These are phyloP conservation scores for Cactoblastis cactorum DNA, from an alignment of 2,888 invertebrate genomes.

Conservation along the genomic window DNA sequence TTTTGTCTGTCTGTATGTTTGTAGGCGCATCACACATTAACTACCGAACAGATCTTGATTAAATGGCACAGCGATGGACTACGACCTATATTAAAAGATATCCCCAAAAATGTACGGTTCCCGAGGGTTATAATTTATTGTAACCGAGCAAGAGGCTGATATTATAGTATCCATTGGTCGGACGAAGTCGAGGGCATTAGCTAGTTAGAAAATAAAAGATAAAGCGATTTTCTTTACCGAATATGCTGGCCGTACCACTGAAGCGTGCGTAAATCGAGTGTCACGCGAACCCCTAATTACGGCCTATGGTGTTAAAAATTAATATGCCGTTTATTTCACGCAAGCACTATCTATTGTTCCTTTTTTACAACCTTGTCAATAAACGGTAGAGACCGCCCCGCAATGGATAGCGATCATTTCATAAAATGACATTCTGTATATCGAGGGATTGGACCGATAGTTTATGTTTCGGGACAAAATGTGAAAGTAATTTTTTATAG, in stretches of 20 bases:
- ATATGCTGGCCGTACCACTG: constrained; percentile 21
- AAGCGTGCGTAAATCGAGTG: constrained; percentile 51
- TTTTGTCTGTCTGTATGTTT: no score
- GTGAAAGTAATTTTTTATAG: not conserved
- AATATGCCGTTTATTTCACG: constrained; percentile 44
- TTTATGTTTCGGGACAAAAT: not conserved
- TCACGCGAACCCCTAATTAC: constrained; percentile 66
- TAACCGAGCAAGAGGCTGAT: no score
- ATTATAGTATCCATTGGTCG: no score
- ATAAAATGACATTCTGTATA: constrained; percentile 26
- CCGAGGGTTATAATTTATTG: no score
- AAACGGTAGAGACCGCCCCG: constrained; percentile 29
- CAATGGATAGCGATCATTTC: constrained; percentile 32
- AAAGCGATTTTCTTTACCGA: not conserved
- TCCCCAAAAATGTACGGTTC: no score
- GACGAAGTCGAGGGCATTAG: no score
- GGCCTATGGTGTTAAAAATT: constrained; percentile 60
- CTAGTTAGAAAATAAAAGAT: no score
- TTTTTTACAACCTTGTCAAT: constrained; percentile 16
- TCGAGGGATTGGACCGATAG: constrained; percentile 17
- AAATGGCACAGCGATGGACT: no score
- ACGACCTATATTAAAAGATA: no score
- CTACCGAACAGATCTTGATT: no score
- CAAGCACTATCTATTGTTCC: constrained; percentile 29
- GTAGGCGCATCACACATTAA: no score